phyloP scores from a whole-genome alignment of 2,888 invertebrate genomes.

The Zeuzera pyrina region DNA sequence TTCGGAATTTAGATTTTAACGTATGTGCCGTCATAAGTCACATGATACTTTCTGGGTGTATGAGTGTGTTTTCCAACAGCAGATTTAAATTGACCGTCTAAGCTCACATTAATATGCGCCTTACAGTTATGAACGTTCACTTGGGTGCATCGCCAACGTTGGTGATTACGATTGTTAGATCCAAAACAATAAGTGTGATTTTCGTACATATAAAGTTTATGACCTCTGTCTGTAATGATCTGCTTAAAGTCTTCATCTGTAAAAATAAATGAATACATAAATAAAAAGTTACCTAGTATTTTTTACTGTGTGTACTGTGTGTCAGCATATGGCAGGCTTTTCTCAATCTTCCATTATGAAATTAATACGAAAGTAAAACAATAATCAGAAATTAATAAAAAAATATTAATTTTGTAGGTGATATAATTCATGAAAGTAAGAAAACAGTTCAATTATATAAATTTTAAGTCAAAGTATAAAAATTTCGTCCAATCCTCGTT shows the following conservation, averaged over 20 bases:
- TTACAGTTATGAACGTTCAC: background rate
- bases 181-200: conserved; percentile 16
- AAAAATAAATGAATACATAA: too few species aligned
- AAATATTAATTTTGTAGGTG: too few species aligned
- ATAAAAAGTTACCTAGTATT: too few species aligned
- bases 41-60: background rate
- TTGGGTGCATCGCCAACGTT: background rate
- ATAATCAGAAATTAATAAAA: too few species aligned
- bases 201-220: conserved; percentile 13
- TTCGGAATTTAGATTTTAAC: background rate
- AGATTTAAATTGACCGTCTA: background rate
- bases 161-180: background rate
- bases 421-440: too few species aligned
- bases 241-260: conserved; percentile 12
- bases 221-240: conserved; percentile 1
- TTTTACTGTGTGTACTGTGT: too few species aligned
- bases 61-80: background rate
- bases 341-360: too few species aligned
- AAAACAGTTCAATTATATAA: too few species aligned
- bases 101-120: background rate
- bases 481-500: background rate
- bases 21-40: background rate
- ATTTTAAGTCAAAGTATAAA: too few species aligned
- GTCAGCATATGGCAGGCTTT: too few species aligned
- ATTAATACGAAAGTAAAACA: too few species aligned